Base-by-base conservation (phyloP, 2,888 invertebrate species). In the Boloria selene region DNA sequence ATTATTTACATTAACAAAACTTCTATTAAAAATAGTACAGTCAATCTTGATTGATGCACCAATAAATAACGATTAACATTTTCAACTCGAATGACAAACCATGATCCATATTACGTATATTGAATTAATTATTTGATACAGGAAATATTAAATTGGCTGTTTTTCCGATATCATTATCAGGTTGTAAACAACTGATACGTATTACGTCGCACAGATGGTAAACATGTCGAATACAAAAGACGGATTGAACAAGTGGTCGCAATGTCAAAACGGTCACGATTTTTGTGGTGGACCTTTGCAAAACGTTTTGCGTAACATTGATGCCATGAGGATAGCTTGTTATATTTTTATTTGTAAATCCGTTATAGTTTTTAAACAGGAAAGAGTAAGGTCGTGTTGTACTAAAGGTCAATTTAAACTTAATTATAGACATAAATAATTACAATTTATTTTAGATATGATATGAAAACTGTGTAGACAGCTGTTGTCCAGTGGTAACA, bases 231-330 rank as follows among this genome's bases (percentile, higher is more conserved):
- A 26, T n/a, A 53, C 53, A 53, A 53, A 26, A 53, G 38, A 53
- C 26, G n/a, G 10, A 7, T 31, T 31, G 7, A 53, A 53, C 53
- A 45, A 31, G 50, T 17, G 18, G 14, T 18, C 17, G 18, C 49
- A 60, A 50, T 45, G 61, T 49, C 59, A 49, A 16, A 47, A 14
- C 53, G 26, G 61, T 61, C 61, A 61, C 61, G 61, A 45, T 61
- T 53, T 53, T 52, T 53, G 45, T 61, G 13, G 45, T 53, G 59
- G 55, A 16, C 47, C 55, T 18, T 17, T 44, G 42, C n/a, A 56
- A 45, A 45, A 45, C 44, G 7, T 44, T 56, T 56, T 56, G 56
- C 26, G 56, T 45, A 56, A 56, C 10, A 45, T 5, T 56, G 56
- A 56, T 56, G 45, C 45, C 56, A 56, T 45, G 6, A 49, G 16